Evolutionary conservation across 2,888 invertebrate genomes (phyloP), one percentile per base, ranked within the genome.

Genomic region (Brachyopa scutellaris): DNA sequence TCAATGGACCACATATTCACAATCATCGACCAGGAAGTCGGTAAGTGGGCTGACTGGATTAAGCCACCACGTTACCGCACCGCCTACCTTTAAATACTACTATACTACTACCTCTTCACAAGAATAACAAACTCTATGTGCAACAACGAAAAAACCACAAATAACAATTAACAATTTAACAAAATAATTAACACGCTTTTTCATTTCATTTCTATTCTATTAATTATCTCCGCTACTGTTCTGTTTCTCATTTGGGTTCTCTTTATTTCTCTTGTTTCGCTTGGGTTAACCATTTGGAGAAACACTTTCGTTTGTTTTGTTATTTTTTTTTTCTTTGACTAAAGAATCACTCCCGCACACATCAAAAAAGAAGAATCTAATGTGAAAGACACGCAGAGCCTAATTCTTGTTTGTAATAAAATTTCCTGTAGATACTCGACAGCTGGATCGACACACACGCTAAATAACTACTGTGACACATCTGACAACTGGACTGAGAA

Each of bases 401-500:
- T 29, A 29, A 11, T 59, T 31, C n/a, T 29, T 11, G n/a, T n/a
- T n/a, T n/a, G n/a, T n/a, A n/a, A n/a, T n/a, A 42, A n/a, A 31
- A 9, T 23, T 70, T 70, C 31, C 86, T 79, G 4, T 85, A 91
- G 91, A 86, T 93, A 93, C 88, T 94, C 94, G 86, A 92, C 95
- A 83, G 95, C 95, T 79, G 96, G 96, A 85, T 96, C 96, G 23
- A 94, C 94, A 49, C 94, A 96, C 86, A 96, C 96, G 47, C 92
- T 96, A 87, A 96, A 94, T 88, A 94, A 96, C 89, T 96, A 96
- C 90, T 96, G 96, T 90, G 97, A 97, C 89, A 97, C 96, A 89
- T 95, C 95, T 57, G 96, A 96, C 89, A 95, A 95, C 90, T 97
- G 97, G 97, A 97, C 97, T 86, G 97, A 97, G 91, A 97, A 97